A percentile compares a stretch with the other conserved stretches of the same genome.
These are phyloP conservation scores for Drosophila novamexicana DNA, from an alignment of 1,140 invertebrate species.

Conservation along the genomic window DNA sequence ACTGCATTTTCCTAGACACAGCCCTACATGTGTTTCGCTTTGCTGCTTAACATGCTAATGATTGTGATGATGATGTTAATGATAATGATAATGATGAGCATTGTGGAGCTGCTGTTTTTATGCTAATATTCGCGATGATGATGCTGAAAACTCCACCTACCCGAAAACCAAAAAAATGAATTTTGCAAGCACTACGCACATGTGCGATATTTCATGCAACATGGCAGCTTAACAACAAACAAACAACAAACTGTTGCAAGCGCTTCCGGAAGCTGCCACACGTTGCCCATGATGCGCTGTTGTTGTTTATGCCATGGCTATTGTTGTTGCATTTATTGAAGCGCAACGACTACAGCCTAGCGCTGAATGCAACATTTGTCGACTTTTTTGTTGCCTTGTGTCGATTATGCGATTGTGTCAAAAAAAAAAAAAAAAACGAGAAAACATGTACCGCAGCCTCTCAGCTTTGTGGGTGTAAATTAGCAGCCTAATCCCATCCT, in stretches of 20 bases:
- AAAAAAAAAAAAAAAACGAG: not conserved
- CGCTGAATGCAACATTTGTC: constrained; percentile 40
- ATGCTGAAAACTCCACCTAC: not conserved
- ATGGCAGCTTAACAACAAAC: constrained; percentile 31
- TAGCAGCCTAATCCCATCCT: constrained; percentile 4
- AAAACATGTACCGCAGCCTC: constrained; percentile 41
- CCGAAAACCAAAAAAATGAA: constrained; percentile 24
- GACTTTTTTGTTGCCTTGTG: constrained; percentile 33
- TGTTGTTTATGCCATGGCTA: constrained; percentile 3
- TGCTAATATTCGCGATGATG: constrained; percentile 50
- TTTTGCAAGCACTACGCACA: constrained; percentile 49
- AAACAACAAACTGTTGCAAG: constrained; percentile 44
- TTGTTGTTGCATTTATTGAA: constrained; percentile 47
- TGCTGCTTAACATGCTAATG: constrained; percentile 51
- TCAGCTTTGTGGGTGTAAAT: constrained; percentile 45
- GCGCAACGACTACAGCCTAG: constrained; percentile 26
- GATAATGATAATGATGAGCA: constrained; percentile 23
- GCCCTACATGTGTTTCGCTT: constrained; percentile 54
- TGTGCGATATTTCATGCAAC: constrained; percentile 47
- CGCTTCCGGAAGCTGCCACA: constrained; percentile 68
- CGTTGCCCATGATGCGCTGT: constrained; percentile 29
- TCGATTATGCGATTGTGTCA: constrained; percentile 60
- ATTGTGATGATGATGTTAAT: constrained; percentile 29
- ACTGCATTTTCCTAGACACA: constrained; percentile 46
- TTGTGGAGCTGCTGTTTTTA: constrained; percentile 22